Base-by-base conservation (phyloP, 1,140 invertebrate genomes). In the Monomorium pharaonis region DNA sequence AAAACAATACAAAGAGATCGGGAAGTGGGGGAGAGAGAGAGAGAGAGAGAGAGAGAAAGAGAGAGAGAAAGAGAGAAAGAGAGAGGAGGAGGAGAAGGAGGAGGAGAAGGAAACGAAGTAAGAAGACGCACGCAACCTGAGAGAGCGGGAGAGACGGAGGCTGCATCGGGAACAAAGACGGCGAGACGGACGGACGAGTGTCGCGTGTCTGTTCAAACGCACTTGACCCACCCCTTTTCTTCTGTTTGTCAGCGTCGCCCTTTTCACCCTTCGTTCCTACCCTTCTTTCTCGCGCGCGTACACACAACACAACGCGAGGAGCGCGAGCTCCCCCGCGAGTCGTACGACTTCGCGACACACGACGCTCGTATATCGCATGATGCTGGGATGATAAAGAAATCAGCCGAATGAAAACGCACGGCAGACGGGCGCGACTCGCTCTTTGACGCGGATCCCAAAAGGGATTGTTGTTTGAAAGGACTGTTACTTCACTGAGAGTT, bases 131-230 rank as follows among this genome's bases (percentile, higher is more conserved):
- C 37, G 70, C 72, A 44, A 74, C 51, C 30, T 30, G 7, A 10
- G 10, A 42, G 42, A 18, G 56, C 21, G 56, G 47, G 37, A 72
- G 14, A 75, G 18, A 18, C 27, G 14, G 72, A n/a, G n/a, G 51
- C 24, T n/a, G n/a, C n/a, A n/a, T n/a, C n/a, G 12, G 54, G 75
- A 44, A 76, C 75, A 83, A 75, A 69, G 78, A 84, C 47, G 65
- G 47, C 44, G 33, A 12, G 69, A 62, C 18, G 30, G 4, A 47
- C 44, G 70, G 74, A 27, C 86, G 89, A 94, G 92, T 93, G 93
- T 93, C 93, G 91, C 84, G 90, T 93, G 91, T 93, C 93, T 93
- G 91, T 93, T 93, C 88, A 92, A 93, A 93, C 87, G 91, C 88
- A 89, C 89, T 90, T 89, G 87, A 83, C 88, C 86, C 62, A 60